A percentile compares a stretch with the other conserved stretches of the same genome.
phyloP scores from a whole-genome alignment of 1,140 invertebrate genomes.

The Lasaia peninsularis region DNA sequence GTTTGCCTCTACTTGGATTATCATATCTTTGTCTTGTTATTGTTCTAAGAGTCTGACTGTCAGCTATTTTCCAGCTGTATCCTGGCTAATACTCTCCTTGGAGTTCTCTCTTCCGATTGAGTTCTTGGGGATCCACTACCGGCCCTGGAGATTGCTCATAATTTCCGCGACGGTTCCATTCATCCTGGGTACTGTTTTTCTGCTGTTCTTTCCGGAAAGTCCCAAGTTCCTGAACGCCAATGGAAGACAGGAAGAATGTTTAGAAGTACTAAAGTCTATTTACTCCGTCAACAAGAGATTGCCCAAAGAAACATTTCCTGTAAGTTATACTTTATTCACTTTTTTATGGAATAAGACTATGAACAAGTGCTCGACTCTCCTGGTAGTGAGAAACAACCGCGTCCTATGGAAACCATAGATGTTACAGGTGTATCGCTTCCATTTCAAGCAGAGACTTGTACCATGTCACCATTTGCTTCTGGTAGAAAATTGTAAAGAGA shows the following conservation, averaged over 20 bases:
- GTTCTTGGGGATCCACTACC: conserved; percentile 67
- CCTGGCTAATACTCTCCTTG: conserved; percentile 82
- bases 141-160: conserved; percentile 84
- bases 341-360: background rate
- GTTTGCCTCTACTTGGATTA: too few relatives aligned
- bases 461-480: too few relatives aligned
- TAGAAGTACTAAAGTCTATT: conserved; percentile 78
- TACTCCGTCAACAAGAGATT: conserved; percentile 77
- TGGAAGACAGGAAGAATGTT: conserved; percentile 75
- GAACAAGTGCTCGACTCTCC: too few relatives aligned
- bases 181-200: conserved; percentile 76
- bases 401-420: too few relatives aligned
- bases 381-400: too few relatives aligned
- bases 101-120: conserved; percentile 63
- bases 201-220: conserved; percentile 83
- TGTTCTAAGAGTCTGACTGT: background rate
- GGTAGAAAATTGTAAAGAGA: too few relatives aligned
- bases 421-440: too few relatives aligned
- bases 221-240: conserved; percentile 82
- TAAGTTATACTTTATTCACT: conserved; percentile 40
- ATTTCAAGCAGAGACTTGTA: too few relatives aligned
- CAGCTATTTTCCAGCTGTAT: conserved; percentile 74
- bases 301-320: conserved; percentile 48
- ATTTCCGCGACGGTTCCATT: conserved; percentile 81
- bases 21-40: too few relatives aligned